These are phyloP conservation scores for Camponotus pennsylvanicus DNA, from an alignment of 1,140 invertebrate species.

Conservation along the genomic window DNA sequence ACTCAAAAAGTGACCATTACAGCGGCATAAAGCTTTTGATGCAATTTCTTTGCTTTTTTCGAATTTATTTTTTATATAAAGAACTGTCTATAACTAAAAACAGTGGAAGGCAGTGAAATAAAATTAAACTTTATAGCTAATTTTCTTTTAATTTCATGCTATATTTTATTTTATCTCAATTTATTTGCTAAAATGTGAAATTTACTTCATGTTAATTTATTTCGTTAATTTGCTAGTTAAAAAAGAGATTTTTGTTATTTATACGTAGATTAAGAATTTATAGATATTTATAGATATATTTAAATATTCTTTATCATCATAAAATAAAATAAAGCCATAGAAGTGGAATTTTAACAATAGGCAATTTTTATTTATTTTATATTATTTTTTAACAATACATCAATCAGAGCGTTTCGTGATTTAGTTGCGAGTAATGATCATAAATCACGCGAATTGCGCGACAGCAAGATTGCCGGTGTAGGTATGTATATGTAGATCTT, in stretches of 20 bases:
- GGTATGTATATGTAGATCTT: conserved; percentile 44
- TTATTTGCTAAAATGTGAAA: neutral
- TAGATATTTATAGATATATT: neutral
- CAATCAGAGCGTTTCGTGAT: conserved; percentile 8
- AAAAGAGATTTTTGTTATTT: conserved; percentile 6
- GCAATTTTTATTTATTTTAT: neutral
- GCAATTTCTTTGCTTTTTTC: neutral
- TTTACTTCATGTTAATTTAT: conserved; percentile 19
- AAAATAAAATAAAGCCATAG: neutral
- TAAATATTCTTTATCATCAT: neutral
- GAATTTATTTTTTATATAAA: neutral
- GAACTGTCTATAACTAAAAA: neutral
- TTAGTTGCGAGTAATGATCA: neutral
- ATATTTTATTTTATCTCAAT: neutral
- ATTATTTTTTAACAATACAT: conserved; percentile 6
- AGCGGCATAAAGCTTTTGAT: conserved; percentile 22
- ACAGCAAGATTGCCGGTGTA: conserved; percentile 23
- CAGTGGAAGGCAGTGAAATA: neutral
- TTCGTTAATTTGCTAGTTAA: neutral
- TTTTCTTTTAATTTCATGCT: conserved; percentile 14
- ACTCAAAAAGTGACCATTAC: conserved; percentile 21
- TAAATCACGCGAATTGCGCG: conserved; percentile 60
- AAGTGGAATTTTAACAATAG: neutral
- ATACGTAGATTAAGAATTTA: conserved; percentile 32
- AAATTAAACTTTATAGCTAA: conserved; percentile 18